Base-by-base conservation (phyloP, 1,140 invertebrate genomes). In the Apocrypta bakeri region DNA sequence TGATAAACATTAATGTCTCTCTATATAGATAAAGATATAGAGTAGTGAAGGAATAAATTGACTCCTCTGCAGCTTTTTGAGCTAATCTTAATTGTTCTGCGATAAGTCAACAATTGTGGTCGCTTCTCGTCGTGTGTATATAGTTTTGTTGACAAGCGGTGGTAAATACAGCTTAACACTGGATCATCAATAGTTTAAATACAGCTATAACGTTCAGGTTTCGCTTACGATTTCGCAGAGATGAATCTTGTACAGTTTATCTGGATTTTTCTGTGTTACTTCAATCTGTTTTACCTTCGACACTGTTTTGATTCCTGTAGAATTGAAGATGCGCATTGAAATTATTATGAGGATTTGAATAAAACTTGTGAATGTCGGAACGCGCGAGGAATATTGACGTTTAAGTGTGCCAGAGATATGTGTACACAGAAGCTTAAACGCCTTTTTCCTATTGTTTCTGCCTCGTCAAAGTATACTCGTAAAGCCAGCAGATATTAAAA, bases 321-420 rank as follows among this genome's bases (percentile, higher is more conserved):
- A 77, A 14, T 37, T 9, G 33, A 37, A 37, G 33, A 11, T n/a
- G 42, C 29, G 25, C 33, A 77, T 66, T 27, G 12, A 69, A 78
- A 48, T 78, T 69, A 42, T 69, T 78, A 42, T 42, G 33, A n/a
- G 17, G 40, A 68, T 69, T 78, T 78, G 27, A 79, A 69, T 56
- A 79, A 79, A 79, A 79, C 25, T 69, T 69, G n/a, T 8, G 12
- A 69, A 69, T 14, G 76, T 79, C 66, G 25, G 76, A 69, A 69
- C 64, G n/a, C 33, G 56, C 71, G 29, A 37, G 48, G 68, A 72
- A 72, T 79, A 79, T 79, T 72, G 78, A 79, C 68, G 33, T 79
- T 79, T 24, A 29, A 63, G n/a, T 69, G 78, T 37, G 27, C 68
- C 33, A 71, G 40, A 79, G 40, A 79, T 79, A 56, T 72, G 21